phyloP scores from a whole-genome alignment of 1,140 invertebrate genomes.

The Drosophila athabasca region DNA sequence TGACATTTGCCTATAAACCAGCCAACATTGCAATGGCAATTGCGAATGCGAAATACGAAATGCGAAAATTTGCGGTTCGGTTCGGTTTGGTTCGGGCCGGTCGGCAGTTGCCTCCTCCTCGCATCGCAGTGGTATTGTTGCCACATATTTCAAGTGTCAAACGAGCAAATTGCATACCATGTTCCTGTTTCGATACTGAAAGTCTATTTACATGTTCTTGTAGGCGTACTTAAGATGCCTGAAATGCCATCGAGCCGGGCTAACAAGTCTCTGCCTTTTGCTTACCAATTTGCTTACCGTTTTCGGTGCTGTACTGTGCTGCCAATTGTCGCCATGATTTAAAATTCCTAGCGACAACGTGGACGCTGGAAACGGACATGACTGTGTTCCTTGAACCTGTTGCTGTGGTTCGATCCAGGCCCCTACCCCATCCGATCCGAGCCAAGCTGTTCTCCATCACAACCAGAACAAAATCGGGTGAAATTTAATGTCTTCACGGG shows the following conservation, averaged over 20 bases:
- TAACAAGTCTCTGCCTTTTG: constrained; percentile 21
- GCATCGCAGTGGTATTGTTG: constrained; percentile 59
- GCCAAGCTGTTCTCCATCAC: constrained; percentile 9
- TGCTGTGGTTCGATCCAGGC: constrained; percentile 11
- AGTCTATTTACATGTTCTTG: constrained; percentile 83
- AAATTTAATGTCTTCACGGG: constrained; percentile 66
- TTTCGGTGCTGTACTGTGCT: constrained; percentile 36
- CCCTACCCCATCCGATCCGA: constrained; percentile 26
- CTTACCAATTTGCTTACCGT: constrained; percentile 71
- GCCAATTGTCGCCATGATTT: constrained; percentile 83
- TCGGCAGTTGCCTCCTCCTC: constrained; percentile 25
- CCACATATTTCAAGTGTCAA: constrained; percentile 83
- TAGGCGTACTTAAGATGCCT: constrained; percentile 83
- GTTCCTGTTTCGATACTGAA: constrained; percentile 74
- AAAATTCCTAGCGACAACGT: constrained; percentile 53
- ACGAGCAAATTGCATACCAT: constrained; percentile 83
- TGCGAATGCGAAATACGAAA: too few relatives aligned
- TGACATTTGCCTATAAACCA: constrained; percentile 77
- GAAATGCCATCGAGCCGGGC: constrained; percentile 66
- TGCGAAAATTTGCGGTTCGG: too few relatives aligned
- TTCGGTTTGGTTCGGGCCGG: too few relatives aligned
- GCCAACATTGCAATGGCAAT: constrained; percentile 46
- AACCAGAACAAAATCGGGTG: constrained; percentile 65
- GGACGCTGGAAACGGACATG: too few relatives aligned
- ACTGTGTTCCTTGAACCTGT: constrained; percentile 52